These are phyloP conservation scores for Drosophila neocordata DNA, from an alignment of 1,140 invertebrate species.

Conservation along the genomic window DNA sequence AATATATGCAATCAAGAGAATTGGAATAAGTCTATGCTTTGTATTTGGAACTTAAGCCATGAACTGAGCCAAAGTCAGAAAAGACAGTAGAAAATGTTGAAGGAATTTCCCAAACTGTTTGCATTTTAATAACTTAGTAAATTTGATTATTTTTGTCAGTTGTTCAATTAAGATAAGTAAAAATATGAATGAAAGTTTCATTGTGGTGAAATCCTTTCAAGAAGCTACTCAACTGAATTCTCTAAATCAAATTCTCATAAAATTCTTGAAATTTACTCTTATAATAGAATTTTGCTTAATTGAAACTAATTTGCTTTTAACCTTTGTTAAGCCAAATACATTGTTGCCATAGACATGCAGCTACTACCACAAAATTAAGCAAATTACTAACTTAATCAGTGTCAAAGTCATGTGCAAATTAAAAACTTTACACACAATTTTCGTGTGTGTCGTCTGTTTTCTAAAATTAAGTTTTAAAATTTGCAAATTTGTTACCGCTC, in stretches of 20 bases:
- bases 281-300: neutral
- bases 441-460: neutral
- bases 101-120: neutral
- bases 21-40: neutral
- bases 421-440: neutral
- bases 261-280: neutral
- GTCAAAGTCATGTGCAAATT: neutral
- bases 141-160: neutral
- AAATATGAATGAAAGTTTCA: neutral
- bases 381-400: slow-evolving; percentile 1
- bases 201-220: neutral
- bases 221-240: too few species aligned
- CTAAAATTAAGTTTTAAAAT: slow-evolving; percentile 7
- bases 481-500: slow-evolving; percentile 41
- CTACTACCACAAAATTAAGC: neutral
- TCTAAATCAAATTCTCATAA: too few species aligned
- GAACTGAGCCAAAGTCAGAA: neutral
- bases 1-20: neutral
- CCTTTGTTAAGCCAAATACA: neutral
- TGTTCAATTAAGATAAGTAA: neutral
- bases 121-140: neutral
- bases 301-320: neutral
- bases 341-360: neutral
- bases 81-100: too few species aligned
- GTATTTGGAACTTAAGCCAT: neutral